Conservation (phyloP, 2,113 vertebrate genomes). For the Elephas maximus region DNA sequence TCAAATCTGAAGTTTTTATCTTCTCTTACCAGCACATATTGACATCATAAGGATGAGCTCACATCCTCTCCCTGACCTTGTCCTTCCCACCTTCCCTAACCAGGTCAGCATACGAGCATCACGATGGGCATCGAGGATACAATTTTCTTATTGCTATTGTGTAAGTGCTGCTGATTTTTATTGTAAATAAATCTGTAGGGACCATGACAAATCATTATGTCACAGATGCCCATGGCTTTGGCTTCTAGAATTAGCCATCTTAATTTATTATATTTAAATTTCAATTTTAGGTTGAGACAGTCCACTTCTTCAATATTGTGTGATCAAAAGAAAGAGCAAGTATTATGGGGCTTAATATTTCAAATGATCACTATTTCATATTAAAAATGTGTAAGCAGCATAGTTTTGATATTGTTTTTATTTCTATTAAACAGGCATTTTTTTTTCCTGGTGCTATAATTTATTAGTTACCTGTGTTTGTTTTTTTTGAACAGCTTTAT, state of each 20-base stretch:
- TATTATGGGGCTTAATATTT: slow-evolving; percentile 70
- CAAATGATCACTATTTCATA: slow-evolving; percentile 34
- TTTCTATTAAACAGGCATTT: slow-evolving; percentile 24
- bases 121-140: neutral
- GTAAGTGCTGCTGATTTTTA: slow-evolving; percentile 61
- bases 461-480: neutral
- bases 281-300: slow-evolving; percentile 63
- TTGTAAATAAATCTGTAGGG: slow-evolving; percentile 84
- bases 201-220: slow-evolving; percentile 88
- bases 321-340: slow-evolving; percentile 43
- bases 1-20: neutral
- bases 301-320: slow-evolving; percentile 62
- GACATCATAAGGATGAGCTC: slow-evolving; percentile 46
- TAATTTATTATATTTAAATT: neutral
- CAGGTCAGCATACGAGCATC: slow-evolving; percentile 19
- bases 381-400: neutral
- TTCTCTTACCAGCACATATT: slow-evolving; percentile 31
- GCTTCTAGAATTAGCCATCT: slow-evolving; percentile 58
- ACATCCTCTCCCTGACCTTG: slow-evolving; percentile 23
- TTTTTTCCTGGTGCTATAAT: neutral
- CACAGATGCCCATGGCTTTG: slow-evolving; percentile 79
- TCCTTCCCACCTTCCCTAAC: neutral
- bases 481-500: neutral
- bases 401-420: slow-evolving; percentile 38
- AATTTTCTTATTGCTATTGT: slow-evolving; percentile 64